Conservation (phyloP, 35 echinoderm and acorn worm species). For the Hemicentrotus pulcherrimus region DNA sequence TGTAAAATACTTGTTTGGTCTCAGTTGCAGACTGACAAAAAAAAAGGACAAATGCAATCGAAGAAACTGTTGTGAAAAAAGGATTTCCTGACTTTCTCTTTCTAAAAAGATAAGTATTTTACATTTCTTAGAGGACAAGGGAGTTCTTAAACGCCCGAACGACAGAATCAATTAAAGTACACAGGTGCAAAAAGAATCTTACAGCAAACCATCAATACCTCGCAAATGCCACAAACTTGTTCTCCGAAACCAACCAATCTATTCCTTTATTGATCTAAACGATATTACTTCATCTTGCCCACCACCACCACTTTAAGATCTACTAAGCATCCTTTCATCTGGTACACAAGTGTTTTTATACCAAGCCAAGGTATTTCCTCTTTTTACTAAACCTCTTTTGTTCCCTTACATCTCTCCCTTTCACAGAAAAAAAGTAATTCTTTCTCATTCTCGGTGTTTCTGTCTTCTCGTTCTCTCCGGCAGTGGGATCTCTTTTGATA, state of each 20-base stretch:
- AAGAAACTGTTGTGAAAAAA: not conserved
- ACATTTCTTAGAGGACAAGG: not conserved
- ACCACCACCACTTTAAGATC: not conserved
- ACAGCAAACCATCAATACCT: not conserved
- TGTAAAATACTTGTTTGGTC: not conserved
- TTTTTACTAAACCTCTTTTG: not conserved
- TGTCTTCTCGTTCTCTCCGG: not conserved
- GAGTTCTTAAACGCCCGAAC: not conserved
- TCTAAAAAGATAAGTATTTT: not conserved
- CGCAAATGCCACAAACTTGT: not conserved
- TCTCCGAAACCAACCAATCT: slow-evolving; percentile 9
- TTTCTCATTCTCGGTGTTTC: not conserved
- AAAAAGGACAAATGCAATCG: not conserved
- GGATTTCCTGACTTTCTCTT: not conserved
- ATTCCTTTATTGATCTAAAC: not conserved
- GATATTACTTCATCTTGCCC: not conserved
- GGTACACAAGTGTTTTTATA: slow-evolving; percentile 32
- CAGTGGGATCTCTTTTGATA: slow-evolving; percentile 21
- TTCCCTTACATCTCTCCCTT: slow-evolving; percentile 14
- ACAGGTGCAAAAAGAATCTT: not conserved
- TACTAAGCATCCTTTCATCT: not conserved
- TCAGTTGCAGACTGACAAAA: not conserved
- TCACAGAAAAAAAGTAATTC: slow-evolving; percentile 3
- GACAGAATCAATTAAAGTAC: not conserved
- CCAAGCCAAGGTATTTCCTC: slow-evolving; percentile 38